Evolutionary conservation across 2,797 vertebrate species (phyloP).

Genomic region (Sitta carolinensis): DNA sequence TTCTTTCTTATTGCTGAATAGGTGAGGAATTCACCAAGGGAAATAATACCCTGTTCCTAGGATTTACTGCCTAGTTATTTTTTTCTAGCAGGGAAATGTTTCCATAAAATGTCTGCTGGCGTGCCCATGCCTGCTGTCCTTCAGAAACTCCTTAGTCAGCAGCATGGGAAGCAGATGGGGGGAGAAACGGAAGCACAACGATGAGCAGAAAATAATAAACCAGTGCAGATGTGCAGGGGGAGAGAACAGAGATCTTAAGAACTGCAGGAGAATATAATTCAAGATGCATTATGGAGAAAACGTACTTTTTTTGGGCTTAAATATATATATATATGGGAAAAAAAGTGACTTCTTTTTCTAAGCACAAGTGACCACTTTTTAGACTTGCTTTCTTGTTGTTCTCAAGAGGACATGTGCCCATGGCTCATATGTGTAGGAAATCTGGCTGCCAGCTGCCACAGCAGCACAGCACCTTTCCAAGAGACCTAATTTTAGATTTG

Average conservation of each 20-base stretch:
- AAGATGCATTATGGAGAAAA: neutral
- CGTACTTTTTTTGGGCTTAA: neutral
- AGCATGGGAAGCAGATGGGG: neutral
- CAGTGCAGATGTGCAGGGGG: neutral
- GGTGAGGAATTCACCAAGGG: neutral
- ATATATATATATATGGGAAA: neutral
- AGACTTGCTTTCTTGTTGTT: neutral
- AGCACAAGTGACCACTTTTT: neutral
- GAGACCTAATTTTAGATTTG: slow-evolving; percentile 8
- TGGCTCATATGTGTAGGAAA: neutral
- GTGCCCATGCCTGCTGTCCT: neutral
- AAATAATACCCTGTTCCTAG: neutral
- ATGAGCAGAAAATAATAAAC: neutral
- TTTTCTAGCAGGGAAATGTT: neutral
- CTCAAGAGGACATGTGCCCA: neutral
- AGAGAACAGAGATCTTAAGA: neutral
- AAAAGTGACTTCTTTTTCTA: neutral
- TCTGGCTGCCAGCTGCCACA: slow-evolving; percentile 23
- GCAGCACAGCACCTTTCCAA: neutral
- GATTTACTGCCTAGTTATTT: neutral
- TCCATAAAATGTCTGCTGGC: neutral
- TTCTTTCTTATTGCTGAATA: neutral
- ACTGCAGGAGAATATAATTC: neutral
- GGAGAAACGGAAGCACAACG: neutral
- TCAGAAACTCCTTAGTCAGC: neutral